Evolutionary conservation across 2,113 vertebrate genomes (phyloP).

Genomic region (Holacanthus passer): DNA sequence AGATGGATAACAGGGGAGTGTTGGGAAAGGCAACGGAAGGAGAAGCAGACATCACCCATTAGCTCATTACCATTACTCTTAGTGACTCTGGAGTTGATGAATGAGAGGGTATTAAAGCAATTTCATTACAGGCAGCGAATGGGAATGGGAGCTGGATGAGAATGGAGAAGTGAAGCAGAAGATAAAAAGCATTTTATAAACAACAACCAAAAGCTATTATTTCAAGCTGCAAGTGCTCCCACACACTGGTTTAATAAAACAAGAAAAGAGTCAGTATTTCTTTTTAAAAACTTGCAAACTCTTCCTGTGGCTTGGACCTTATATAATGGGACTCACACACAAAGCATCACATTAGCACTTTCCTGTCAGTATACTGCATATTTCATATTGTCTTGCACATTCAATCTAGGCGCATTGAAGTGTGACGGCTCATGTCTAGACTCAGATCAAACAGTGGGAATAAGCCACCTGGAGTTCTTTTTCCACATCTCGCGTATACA

Average conservation of each 20-base stretch:
- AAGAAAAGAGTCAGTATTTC: not conserved
- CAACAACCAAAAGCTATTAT: slow-evolving; percentile 21
- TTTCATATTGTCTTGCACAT: not conserved
- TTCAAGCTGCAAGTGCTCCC: slow-evolving; percentile 1
- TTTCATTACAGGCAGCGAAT: slow-evolving; percentile 31
- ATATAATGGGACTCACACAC: not conserved
- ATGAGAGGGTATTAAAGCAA: slow-evolving; percentile 36
- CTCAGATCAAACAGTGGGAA: slow-evolving; percentile 48
- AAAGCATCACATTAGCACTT: not conserved
- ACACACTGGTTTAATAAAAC: not conserved
- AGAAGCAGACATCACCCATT: slow-evolving; percentile 51
- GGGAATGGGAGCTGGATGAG: slow-evolving; percentile 18
- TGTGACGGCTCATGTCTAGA: slow-evolving; percentile 25
- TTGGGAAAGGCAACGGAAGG: slow-evolving; percentile 30
- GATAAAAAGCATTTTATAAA: slow-evolving; percentile 7
- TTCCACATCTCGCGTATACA: slow-evolving; percentile 34
- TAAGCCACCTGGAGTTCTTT: slow-evolving; percentile 47
- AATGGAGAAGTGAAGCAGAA: not conserved
- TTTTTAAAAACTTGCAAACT: not conserved
- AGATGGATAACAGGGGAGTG: slow-evolving; percentile 41
- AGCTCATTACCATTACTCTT: slow-evolving; percentile 57
- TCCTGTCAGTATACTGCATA: not conserved
- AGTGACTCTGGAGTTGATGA: slow-evolving; percentile 41
- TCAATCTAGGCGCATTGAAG: not conserved
- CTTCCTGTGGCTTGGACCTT: not conserved